Evolutionary conservation across 1,140 invertebrate genomes (phyloP).

Genomic region (Drosophila quadrilineata): DNA sequence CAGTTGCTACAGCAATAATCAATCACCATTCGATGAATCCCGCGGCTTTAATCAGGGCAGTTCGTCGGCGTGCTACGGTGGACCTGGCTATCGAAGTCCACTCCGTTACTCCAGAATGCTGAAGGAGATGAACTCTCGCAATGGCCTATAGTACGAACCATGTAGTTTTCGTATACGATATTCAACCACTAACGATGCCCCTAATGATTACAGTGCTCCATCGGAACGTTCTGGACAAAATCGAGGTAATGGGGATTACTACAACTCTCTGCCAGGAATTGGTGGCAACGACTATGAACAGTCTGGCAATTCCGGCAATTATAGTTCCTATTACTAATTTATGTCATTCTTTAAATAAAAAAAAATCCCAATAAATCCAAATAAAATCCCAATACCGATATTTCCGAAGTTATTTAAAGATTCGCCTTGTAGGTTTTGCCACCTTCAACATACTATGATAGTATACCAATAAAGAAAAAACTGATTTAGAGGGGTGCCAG

Average conservation of each 20-base stretch:
- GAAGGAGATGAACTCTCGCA: slow-evolving; percentile 63
- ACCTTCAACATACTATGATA: too few relatives aligned
- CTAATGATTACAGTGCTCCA: slow-evolving; percentile 47
- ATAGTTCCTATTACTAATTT: too few relatives aligned
- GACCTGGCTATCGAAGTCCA: slow-evolving; percentile 57
- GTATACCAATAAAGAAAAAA: too few relatives aligned
- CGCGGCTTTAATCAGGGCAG: slow-evolving; percentile 29
- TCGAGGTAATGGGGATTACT: slow-evolving; percentile 59
- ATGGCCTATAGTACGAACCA: slow-evolving; percentile 54
- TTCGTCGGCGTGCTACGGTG: slow-evolving; percentile 45
- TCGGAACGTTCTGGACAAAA: slow-evolving; percentile 39
- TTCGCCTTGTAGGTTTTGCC: too few relatives aligned
- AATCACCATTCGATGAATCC: slow-evolving; percentile 35
- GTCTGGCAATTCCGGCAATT: too few relatives aligned
- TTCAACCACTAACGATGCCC: background rate
- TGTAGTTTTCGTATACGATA: background rate
- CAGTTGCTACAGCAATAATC: slow-evolving; percentile 19
- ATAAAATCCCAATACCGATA: too few relatives aligned
- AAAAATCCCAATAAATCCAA: too few relatives aligned
- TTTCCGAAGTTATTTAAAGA: too few relatives aligned
- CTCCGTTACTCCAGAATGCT: slow-evolving; percentile 51
- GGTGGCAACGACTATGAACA: background rate
- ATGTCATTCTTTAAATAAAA: too few relatives aligned
- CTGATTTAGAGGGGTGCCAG: too few relatives aligned
- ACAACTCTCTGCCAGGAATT: slow-evolving; percentile 47